Evolutionary conservation across 2,797 vertebrate genomes (phyloP).

Genomic region (Sebastes oblongus): DNA sequence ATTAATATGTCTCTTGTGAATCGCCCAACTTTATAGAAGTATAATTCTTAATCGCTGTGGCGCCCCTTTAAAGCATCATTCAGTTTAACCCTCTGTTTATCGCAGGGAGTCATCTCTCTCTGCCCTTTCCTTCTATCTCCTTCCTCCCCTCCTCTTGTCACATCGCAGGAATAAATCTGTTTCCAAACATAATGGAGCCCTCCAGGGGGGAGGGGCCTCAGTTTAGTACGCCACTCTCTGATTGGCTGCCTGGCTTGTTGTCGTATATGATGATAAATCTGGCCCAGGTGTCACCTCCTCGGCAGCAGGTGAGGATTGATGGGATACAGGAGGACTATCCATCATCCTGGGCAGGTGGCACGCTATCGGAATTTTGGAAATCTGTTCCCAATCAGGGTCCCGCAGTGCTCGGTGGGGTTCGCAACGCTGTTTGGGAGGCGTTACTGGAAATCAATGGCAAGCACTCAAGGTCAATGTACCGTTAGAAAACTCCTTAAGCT

Average conservation of each 20-base stretch:
- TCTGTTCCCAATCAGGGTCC: slow-evolving; percentile 98
- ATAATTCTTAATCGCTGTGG: background rate
- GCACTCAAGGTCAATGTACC: slow-evolving; percentile 99
- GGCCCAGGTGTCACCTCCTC: slow-evolving; percentile 94
- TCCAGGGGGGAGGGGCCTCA: slow-evolving; percentile 66
- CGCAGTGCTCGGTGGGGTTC: slow-evolving; percentile 86
- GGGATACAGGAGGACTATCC: slow-evolving; percentile 91
- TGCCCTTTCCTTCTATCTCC: slow-evolving; percentile 30
- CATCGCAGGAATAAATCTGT: slow-evolving; percentile 80
- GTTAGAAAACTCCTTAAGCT: slow-evolving; percentile 97
- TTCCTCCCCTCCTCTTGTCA: slow-evolving; percentile 61
- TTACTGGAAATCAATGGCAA: slow-evolving; percentile 99
- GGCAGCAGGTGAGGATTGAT: slow-evolving; percentile 94
- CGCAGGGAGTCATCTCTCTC: slow-evolving; percentile 18
- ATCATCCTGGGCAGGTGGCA: slow-evolving; percentile 95
- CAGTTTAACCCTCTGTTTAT: slow-evolving; percentile 45
- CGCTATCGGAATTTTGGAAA: slow-evolving; percentile 98
- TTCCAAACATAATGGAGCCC: slow-evolving; percentile 81
- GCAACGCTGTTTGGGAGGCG: slow-evolving; percentile 91
- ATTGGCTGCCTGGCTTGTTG: slow-evolving; percentile 76
- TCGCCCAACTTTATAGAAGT: slow-evolving; percentile 19
- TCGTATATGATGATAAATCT: slow-evolving; percentile 95
- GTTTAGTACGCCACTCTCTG: slow-evolving; percentile 69
- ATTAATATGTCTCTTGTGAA: background rate
- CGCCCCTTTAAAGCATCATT: slow-evolving; percentile 13